Evolutionary conservation across 1,140 invertebrate genomes (phyloP).

Genomic region (Brachionus paranguensis): DNA sequence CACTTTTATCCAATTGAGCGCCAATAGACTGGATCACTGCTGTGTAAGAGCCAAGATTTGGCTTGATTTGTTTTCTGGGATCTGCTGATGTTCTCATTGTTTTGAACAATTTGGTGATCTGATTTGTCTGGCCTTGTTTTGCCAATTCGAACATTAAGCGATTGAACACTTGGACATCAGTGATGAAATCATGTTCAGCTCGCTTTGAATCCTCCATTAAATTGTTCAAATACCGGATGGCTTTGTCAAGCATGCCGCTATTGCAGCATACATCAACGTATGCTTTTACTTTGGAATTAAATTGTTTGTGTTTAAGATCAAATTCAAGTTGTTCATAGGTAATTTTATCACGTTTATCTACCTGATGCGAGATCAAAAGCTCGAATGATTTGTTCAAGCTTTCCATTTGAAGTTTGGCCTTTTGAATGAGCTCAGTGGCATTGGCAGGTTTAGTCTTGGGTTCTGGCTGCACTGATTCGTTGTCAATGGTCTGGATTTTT

Average conservation of each 20-base stretch:
- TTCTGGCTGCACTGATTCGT: not conserved
- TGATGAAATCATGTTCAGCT: not conserved
- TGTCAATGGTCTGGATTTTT: not conserved
- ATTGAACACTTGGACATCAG: conserved; percentile 31
- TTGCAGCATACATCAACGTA: conserved; percentile 16
- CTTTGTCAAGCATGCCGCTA: not conserved
- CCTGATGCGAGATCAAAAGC: not conserved
- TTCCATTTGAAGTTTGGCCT: conserved; percentile 40
- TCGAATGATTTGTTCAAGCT: conserved; percentile 37
- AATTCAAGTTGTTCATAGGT: conserved; percentile 12
- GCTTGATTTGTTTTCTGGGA: not conserved
- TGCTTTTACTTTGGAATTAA: conserved; percentile 15
- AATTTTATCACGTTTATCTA: not conserved
- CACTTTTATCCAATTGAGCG: not conserved
- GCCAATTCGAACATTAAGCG: conserved; percentile 36
- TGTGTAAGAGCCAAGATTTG: conserved; percentile 2
- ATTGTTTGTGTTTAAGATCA: conserved; percentile 2
- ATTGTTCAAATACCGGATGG: not conserved
- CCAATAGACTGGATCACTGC: conserved; percentile 19
- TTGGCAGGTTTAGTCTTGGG: not conserved
- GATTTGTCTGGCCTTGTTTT: not conserved
- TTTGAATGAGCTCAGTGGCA: conserved; percentile 1
- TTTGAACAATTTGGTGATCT: not conserved
- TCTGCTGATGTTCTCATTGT: not conserved
- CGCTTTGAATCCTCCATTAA: not conserved